Base-by-base conservation (phyloP, 1,140 invertebrate genomes). In the Drosophila carrolli region DNA sequence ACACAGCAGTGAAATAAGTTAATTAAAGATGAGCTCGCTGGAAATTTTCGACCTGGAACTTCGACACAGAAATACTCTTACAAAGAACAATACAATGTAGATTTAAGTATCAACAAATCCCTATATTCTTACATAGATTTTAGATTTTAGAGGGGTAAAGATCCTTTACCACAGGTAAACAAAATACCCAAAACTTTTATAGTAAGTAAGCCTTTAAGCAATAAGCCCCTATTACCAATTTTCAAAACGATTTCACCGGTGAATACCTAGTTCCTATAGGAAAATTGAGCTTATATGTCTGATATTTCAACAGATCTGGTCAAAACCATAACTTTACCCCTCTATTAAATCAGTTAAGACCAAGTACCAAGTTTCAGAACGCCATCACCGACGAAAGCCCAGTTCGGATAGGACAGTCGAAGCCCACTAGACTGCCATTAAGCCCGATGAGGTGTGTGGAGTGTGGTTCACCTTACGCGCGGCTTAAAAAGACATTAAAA, bases 401-500 rank as follows among this genome's bases (percentile, higher is more conserved):
- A 43, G 43, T 48, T 57, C 46, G 27, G 23, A 57, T 71, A 19
- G 65, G 32, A 44, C 9, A 11, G 41, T 27, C 23, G 9, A 38
- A 19, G 5, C 11, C 5, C 16, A 44, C 46, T 14, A 48, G 66
- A 53, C 35, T 13, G 32, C 62, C 66, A 70, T 40, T 68, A 70
- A 50, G 53, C 27, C 55, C 51, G 35, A 9, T 14, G 14, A 4
- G 8, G 44, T 8, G 60, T 19, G 19, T 32, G 29, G 29, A 63
- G 62, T 46, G 44, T 29, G 61, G 35, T 46, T 71, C 68, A 78
- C 58, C 54, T 72, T 76, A 72, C 66, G 63, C 75, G 68, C 73
- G 67, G 86, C 88, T 86, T 88, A 88, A 86, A 86, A 86, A 83
- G 62, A 76, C 82, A 86, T 86, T 88, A 86, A 71, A 72, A 72